Evolutionary conservation across 2,888 invertebrate species (phyloP), one percentile per base, ranked within the genome.

Genomic region (Cancer borealis): DNA sequence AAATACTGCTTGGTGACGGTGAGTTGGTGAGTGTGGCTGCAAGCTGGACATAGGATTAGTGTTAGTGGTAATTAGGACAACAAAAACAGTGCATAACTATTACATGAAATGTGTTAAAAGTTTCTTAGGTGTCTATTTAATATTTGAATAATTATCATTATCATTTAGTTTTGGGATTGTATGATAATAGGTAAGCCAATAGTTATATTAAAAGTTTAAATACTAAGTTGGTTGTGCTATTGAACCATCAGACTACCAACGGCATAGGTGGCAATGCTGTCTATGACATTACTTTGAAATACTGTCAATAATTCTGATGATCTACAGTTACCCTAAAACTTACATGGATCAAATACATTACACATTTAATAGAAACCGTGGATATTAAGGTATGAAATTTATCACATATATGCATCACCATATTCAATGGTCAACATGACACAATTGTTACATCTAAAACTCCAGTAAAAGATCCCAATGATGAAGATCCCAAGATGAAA

Each of bases 1-100:
- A 79, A 97, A 97, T 49, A 87, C 90, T 94, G 90, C 94, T 94
- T 60, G 94, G 94, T n/a, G 94, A 92, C 17, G 94, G 92, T 26
- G 92, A 94, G 88, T 91, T 94, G 84, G 89, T 92, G 46, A 94
- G 73, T 66, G 92, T 91, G 26, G 92, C 92, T 49, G 89, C 92
- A 92, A 94, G 92, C 94, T 94, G 94, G 39, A 94, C 21, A 90
- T 14, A 92, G 21, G 10, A 84, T 39, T 39, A 39, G 39, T 84
- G 39, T 46, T 60, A 91, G 49, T 47, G 60, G 14, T 60, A 21
- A 91, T 26, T 60, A 60, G 6, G 73, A 26, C 17, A 60, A 60
- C 0, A 21, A 60, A 21, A 60, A 60, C 4, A 60, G 21, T 21
- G 21, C 17, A 60, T 21, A 60, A 60, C 21, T 3, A 10, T 21